Base-by-base conservation (phyloP, 2,113 vertebrate genomes). In the Chauna torquata region DNA sequence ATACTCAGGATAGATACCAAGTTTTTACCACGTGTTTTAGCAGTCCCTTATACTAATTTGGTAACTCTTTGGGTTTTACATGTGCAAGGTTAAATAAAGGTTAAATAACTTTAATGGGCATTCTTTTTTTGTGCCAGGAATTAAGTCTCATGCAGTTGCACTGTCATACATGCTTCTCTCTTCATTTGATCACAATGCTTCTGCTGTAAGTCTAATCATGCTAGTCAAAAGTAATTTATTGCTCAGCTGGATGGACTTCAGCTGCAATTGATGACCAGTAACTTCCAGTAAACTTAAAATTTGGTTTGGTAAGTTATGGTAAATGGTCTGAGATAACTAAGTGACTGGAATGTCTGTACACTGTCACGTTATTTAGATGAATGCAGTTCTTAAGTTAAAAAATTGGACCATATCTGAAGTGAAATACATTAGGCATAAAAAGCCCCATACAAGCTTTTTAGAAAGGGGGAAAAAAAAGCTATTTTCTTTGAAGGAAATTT, bases 201-300 rank as follows among this genome's bases (percentile, higher is more conserved):
- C 93, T 92, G 93, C 97, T 98, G 97, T 98, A 98, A 98, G 98
- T 98, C 98, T 96, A 98, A 98, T 98, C 98, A 98, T 96, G 98
- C 98, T 98, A 98, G 98, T 98, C 97, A 92, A 97, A 98, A 98
- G 98, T 96, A 97, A 95, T 94, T 90, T 98, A 98, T 98, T 97
- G 98, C 98, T 99, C 98, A 98, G 98, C 98, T 98, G 97, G 98
- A 98, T 90, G 78, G 88, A 98, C 99, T 98, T 98, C 97, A 98
- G 98, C 98, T 98, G 98, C 98, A 99, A 98, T 98, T 99, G 96
- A 94, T 32, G 81, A 92, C 66, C 89, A 96, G 93, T 96, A 95
- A 96, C 98, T 98, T 97, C 94, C 97, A 98, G 90, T 75, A 94
- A 91, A 95, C 97, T 98, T 92, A 82, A 95, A 96, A 89, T n/a